A percentile compares a stretch with the other conserved stretches of the same genome.
Conservation (phyloP, 2,113 vertebrate genomes). For the Uropsilus gracilis region DNA sequence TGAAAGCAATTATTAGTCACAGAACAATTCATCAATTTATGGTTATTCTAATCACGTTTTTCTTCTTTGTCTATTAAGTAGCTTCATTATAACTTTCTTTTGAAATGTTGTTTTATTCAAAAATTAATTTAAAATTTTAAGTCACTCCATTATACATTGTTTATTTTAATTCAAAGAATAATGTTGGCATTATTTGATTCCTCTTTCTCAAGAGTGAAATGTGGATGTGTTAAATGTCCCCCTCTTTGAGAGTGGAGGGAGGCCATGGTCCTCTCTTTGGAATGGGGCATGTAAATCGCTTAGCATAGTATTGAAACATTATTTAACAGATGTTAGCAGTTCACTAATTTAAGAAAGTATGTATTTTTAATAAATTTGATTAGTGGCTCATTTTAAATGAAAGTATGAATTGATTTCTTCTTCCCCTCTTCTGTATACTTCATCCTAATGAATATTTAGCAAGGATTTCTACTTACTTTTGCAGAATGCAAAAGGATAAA, state of each 20-base stretch:
- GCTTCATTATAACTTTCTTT: neutral
- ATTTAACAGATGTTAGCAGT: neutral
- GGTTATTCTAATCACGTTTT: neutral
- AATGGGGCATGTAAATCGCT: neutral
- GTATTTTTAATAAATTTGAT: neutral
- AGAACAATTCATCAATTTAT: neutral
- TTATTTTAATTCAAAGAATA: neutral
- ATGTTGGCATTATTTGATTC: neutral
- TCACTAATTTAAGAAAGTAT: slow-evolving; percentile 27
- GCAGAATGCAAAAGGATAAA: slow-evolving; percentile 33
- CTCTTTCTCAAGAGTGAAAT: neutral
- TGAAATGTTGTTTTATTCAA: neutral
- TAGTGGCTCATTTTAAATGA: slow-evolving; percentile 19
- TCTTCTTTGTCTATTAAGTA: neutral
- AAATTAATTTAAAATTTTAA: slow-evolving; percentile 36
- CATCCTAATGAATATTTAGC: neutral
- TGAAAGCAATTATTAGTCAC: neutral
- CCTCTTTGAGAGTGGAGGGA: neutral
- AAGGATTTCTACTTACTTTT: slow-evolving; percentile 61
- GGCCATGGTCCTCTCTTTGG: neutral
- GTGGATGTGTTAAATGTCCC: neutral
- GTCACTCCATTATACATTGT: neutral
- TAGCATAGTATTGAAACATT: neutral
- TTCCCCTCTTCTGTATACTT: slow-evolving; percentile 17
- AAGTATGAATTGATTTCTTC: neutral